A percentile compares a stretch with the other conserved stretches of the same genome.
Evolutionary conservation across 2,797 vertebrate genomes (phyloP).

Genomic region (Chrysocyon brachyurus): DNA sequence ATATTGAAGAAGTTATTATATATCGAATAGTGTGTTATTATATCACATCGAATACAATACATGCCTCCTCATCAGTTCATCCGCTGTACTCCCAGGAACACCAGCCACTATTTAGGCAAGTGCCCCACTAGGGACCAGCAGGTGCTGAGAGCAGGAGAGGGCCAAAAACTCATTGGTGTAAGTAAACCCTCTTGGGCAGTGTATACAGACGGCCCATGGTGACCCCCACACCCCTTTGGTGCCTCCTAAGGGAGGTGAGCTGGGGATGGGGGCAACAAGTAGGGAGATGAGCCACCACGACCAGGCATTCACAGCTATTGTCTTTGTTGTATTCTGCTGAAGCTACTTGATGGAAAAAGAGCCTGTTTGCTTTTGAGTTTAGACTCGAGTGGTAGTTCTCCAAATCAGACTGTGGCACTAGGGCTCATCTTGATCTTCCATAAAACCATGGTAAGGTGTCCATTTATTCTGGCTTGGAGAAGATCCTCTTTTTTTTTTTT

Average conservation of each 20-base stretch:
- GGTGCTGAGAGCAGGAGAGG: neutral
- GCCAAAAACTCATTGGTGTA: fast-evolving
- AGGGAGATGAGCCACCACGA: neutral
- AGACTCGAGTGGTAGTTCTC: neutral
- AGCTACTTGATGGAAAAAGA: neutral
- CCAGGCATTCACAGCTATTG: neutral
- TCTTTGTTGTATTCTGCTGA: neutral
- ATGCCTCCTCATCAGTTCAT: neutral
- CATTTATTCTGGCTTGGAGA: neutral
- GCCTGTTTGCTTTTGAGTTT: neutral
- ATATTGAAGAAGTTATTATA: neutral
- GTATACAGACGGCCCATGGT: neutral
- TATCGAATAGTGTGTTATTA: neutral
- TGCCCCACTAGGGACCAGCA: neutral
- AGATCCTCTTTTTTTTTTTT: neutral
- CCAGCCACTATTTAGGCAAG: neutral
- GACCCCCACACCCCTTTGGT: neutral
- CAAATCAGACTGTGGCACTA: neutral
- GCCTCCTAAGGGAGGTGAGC: neutral
- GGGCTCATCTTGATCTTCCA: neutral
- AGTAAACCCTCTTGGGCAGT: neutral
- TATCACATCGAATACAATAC: neutral
- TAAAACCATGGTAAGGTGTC: neutral
- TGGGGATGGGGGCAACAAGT: neutral
- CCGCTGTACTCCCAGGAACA: neutral